Evolutionary conservation across 2,797 vertebrate species (phyloP).

Genomic region (Brachyrhaphis roseni): DNA sequence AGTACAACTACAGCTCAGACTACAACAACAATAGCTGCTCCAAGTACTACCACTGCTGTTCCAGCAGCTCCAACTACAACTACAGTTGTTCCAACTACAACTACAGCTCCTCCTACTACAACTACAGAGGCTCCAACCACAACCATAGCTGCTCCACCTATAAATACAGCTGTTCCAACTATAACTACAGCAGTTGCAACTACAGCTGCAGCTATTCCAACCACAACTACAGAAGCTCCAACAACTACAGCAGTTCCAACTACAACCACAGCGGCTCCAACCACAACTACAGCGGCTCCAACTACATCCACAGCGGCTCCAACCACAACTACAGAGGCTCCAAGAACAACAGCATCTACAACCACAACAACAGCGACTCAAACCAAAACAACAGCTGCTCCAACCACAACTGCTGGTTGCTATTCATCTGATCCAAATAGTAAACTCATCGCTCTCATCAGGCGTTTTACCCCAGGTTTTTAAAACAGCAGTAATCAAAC

Average conservation of each 20-base stretch:
- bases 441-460: too few species aligned
- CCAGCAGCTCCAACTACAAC: neutral
- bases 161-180: too few species aligned
- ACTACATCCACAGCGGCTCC: neutral
- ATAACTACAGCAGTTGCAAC: neutral
- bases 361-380: neutral
- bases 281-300: neutral
- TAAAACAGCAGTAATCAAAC: too few species aligned
- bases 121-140: too few species aligned
- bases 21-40: too few species aligned
- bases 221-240: neutral
- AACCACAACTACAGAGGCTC: too few species aligned
- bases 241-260: neutral
- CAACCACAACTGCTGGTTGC: neutral
- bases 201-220: too few species aligned
- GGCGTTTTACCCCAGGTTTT: too few species aligned
- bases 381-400: too few species aligned
- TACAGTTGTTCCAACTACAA: neutral
- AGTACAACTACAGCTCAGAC: neutral
- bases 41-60: too few species aligned
- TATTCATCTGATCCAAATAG: too few species aligned
- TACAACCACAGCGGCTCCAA: accelerated
- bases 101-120: neutral
- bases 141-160: neutral
- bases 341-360: neutral